Evolutionary conservation across 2,888 invertebrate species (phyloP).

Genomic region (Chrysotoxum bicinctum): DNA sequence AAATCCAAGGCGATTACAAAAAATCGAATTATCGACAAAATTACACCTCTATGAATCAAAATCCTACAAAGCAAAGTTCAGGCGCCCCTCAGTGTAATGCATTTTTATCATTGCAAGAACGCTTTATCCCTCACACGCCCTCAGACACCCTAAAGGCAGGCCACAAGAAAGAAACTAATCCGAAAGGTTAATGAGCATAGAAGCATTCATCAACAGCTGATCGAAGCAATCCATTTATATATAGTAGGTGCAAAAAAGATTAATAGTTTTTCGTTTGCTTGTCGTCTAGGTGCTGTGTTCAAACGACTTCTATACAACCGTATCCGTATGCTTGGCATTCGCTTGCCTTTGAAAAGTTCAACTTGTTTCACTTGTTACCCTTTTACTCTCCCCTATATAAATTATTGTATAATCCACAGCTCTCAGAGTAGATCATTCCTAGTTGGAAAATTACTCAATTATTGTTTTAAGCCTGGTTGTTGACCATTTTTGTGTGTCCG

Average conservation of each 20-base stretch:
- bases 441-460: conserved; percentile 62
- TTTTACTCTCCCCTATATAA: neutral
- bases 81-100: neutral
- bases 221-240: conserved; percentile 27
- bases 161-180: conserved; percentile 29
- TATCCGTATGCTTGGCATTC: conserved; percentile 29
- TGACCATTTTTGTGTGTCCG: conserved; percentile 41
- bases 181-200: conserved; percentile 65
- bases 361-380: conserved; percentile 2
- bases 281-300: conserved; percentile 5
- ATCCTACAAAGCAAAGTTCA: conserved; percentile 11
- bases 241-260: conserved; percentile 35
- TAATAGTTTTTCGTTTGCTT: conserved; percentile 37
- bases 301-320: neutral
- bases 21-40: conserved; percentile 17
- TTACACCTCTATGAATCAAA: neutral
- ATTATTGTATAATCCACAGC: neutral
- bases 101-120: neutral
- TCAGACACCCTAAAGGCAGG: conserved; percentile 13
- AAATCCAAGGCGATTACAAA: neutral
- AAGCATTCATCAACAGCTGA: conserved; percentile 54
- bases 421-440: conserved; percentile 8
- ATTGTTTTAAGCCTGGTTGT: conserved; percentile 28
- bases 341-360: conserved; percentile 56
- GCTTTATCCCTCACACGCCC: conserved; percentile 9